Evolutionary conservation across 2,797 vertebrate genomes (phyloP).

Genomic region (Enteromius anoplus): DNA sequence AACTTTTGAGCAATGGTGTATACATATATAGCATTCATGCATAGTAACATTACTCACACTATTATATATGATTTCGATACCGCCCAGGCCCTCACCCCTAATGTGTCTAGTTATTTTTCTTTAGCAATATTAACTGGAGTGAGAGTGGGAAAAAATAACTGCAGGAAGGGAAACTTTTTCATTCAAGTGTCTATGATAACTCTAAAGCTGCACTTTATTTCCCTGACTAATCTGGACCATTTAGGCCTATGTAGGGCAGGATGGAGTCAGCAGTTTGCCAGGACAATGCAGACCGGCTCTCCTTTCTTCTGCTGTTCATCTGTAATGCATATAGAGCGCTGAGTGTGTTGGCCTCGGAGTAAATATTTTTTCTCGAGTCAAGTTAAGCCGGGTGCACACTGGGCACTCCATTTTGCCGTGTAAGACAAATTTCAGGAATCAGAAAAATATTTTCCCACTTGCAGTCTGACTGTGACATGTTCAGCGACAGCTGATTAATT

Average conservation of each 20-base stretch:
- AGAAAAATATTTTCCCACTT: conserved; percentile 10
- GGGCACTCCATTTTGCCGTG: neutral
- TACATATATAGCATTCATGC: neutral
- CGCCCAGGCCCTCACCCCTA: no score
- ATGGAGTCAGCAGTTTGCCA: conserved; percentile 53
- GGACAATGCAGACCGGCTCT: conserved; percentile 34
- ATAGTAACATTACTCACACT: neutral
- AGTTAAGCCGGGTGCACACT: conserved; percentile 25
- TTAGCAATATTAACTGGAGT: neutral
- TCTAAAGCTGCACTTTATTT: conserved; percentile 15
- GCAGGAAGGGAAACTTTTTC: neutral
- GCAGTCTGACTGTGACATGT: neutral
- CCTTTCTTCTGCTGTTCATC: conserved; percentile 31
- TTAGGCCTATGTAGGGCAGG: conserved; percentile 40
- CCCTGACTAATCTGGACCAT: conserved; percentile 35
- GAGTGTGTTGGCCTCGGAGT: conserved; percentile 35
- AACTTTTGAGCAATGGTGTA: neutral
- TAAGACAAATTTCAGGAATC: conserved; percentile 5
- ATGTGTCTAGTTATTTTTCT: neutral
- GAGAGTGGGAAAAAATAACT: neutral
- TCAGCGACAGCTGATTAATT: conserved; percentile 11
- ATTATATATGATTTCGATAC: neutral
- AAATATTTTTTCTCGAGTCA: conserved; percentile 4
- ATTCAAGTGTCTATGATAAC: neutral
- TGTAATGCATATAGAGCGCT: conserved; percentile 57